Evolutionary conservation across 2,797 vertebrate genomes (phyloP), one percentile per base, ranked within the genome.

Genomic region (Aldrovandia affinis): DNA sequence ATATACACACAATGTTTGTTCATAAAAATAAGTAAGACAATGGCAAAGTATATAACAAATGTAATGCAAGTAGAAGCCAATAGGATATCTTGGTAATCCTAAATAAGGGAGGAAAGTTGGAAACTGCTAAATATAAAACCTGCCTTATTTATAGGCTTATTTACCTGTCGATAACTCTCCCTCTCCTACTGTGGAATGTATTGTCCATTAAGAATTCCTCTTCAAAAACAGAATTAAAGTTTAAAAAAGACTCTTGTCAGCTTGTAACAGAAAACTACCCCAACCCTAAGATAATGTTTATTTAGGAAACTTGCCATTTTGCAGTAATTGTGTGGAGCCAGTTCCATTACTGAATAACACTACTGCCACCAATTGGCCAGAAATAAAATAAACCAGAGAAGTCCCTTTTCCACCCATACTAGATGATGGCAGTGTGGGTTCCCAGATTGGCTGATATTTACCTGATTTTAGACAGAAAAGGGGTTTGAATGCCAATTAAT

Each of bases 311-410:
- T n/a, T 78, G 68, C 77, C 77, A 54, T 54, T 39, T 18, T 42
- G 73, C 68, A 47, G 42, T 47, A 57, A 2, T 20, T 57, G 55
- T 57, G 18, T 20, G 55, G 42, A 47, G 25, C 22, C 22, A 54
- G 7, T 52, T 54, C 33, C 44, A n/a, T 70, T 55, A 20, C 22
- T 18, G n/a, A 83, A 89, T 61, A 4, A 65, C 59, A 44, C 14
- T 14, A 90, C 91, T 93, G 91, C 90, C 15, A 92, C 88, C 93
- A 89, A 36, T 79, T 87, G 93, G 88, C 8, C 6, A 7, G 0
- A 0, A 22, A 12, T 0, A 0, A 54, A 5, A 68, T 47, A 12
- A n/a, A 47, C 68, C 33, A 36, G 22, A 20, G 28, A 1, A 42
- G 70, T 10, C 39, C 39, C n/a, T 28, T 1, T n/a, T 25, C 5